Conservation (phyloP, 1,140 invertebrate species). For the Pinna nobilis region DNA sequence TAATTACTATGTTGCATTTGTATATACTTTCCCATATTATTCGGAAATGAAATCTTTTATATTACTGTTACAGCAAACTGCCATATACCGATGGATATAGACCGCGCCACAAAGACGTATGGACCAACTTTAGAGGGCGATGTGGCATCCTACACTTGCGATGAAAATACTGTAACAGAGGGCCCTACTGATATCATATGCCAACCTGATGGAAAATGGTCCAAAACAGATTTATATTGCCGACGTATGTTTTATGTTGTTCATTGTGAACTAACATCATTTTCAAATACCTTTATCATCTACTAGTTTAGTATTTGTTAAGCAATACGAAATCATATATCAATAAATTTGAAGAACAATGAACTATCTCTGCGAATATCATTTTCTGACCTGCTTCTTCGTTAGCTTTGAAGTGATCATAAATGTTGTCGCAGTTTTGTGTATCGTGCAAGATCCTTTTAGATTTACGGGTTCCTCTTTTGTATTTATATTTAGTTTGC, state of each 20-base stretch:
- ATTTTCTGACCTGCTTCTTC: neutral
- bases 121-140: neutral
- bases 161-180: constrained; percentile 1
- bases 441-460: neutral
- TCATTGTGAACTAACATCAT: neutral
- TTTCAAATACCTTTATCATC: no score
- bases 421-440: neutral
- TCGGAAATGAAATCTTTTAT: no score
- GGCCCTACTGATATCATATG: constrained; percentile 1
- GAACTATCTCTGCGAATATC: neutral
- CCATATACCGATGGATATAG: neutral
- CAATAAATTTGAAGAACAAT: neutral
- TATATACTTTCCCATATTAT: no score
- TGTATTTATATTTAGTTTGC: neutral
- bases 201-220: neutral
- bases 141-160: constrained; percentile 4
- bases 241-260: constrained; percentile 5
- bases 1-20: no score
- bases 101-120: neutral
- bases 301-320: no score
- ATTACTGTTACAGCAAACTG: constrained; percentile 10
- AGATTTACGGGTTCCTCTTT: neutral
- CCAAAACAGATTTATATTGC: constrained; percentile 4
- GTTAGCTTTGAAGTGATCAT: neutral
- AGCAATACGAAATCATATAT: no score